Percentiles rank a stretch among this genome's conserved stretches.
phyloP scores from a whole-genome alignment of 2,888 invertebrate genomes.

The Troilus luridus region DNA sequence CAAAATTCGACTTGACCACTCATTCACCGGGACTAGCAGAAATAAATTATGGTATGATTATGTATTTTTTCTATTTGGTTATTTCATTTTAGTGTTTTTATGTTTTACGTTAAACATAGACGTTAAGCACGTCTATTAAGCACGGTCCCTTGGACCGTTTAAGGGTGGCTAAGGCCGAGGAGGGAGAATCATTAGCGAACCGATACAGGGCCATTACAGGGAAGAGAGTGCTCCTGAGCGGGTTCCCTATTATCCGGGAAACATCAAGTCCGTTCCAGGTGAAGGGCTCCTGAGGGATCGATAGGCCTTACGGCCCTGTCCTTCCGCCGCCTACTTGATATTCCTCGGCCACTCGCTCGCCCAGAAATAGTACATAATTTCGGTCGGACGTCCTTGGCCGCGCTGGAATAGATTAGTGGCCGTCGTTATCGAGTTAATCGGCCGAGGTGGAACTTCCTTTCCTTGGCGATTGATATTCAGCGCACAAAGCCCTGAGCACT shows the following conservation, averaged over 20 bases:
- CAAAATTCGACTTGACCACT: too few relatives aligned
- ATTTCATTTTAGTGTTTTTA: neutral
- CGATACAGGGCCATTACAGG: slow-evolving; percentile 18
- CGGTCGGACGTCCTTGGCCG: neutral
- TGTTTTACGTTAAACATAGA: neutral
- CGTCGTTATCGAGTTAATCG: neutral
- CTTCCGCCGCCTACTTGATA: slow-evolving; percentile 7
- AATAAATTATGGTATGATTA: too few relatives aligned
- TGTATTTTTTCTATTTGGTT: too few relatives aligned
- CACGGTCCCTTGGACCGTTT: neutral
- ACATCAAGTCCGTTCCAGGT: slow-evolving; percentile 35
- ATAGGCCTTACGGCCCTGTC: neutral
- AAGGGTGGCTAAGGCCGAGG: neutral
- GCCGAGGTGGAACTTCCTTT: neutral
- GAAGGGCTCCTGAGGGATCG: slow-evolving; percentile 15
- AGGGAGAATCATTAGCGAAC: neutral
- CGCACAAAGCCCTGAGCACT: neutral
- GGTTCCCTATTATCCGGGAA: neutral
- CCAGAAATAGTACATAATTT: neutral
- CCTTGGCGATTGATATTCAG: neutral
- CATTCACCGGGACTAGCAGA: too few relatives aligned
- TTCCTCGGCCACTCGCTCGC: neutral
- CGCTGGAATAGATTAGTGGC: neutral
- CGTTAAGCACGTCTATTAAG: neutral
- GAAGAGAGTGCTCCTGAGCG: neutral